Conservation (phyloP, 2,797 vertebrate genomes). For the Ibycter americanus region DNA sequence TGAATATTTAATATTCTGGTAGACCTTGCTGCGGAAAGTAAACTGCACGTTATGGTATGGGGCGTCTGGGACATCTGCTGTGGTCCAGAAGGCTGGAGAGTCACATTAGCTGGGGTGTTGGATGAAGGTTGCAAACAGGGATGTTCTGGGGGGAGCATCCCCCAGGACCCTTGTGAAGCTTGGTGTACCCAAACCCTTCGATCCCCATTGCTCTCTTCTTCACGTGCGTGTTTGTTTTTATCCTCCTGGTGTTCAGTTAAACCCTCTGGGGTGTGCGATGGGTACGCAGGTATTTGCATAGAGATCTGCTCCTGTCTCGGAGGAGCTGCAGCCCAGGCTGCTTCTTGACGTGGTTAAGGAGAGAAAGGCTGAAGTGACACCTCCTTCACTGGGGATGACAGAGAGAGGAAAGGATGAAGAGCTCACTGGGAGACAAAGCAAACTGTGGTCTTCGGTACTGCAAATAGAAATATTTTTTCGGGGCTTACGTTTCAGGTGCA, state of each 20-base stretch:
- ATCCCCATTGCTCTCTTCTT: not conserved
- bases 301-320: not conserved
- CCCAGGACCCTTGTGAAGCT: fast-evolving
- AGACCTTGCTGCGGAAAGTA: not conserved
- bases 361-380: not conserved
- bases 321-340: not conserved
- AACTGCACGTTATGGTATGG: fast-evolving
- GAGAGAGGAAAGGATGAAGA: not conserved
- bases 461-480: not conserved
- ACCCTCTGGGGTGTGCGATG: not conserved
- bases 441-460: fast-evolving
- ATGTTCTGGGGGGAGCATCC: not conserved
- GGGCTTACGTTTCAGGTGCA: not conserved
- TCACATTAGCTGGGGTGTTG: too few relatives aligned
- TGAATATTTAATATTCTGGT: not conserved
- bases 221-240: not conserved
- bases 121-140: not conserved
- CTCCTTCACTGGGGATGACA: not conserved
- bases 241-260: not conserved
- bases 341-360: not conserved
- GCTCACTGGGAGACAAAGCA: not conserved
- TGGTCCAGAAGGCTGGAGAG: not conserved
- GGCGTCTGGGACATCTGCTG: not conserved
- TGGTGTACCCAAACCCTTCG: not conserved
- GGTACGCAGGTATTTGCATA: not conserved